Base-by-base conservation (phyloP, 2,888 invertebrate species). In the Drosophila tripunctata region DNA sequence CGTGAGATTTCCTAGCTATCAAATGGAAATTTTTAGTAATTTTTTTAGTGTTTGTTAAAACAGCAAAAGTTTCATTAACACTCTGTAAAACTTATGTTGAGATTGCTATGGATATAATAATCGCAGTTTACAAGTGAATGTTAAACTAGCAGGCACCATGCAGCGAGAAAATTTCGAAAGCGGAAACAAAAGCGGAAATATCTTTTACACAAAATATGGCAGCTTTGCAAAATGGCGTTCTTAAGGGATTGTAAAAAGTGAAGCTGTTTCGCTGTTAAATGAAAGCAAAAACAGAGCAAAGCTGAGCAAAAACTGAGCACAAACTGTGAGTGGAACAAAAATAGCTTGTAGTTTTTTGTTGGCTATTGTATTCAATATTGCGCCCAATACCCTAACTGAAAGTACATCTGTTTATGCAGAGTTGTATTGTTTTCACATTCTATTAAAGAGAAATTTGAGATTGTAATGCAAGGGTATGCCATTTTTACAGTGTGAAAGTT, bases 161-260 rank as follows among this genome's bases (percentile, higher is more conserved):
- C 36, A 24, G 15, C 5, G 14, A 17, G 50, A 15, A 47, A 47
- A 44, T 47, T 48, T 12, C 33, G n/a, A 38, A 40, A 65, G 30
- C 51, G 48, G 67, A 67, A 71, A 45, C 51, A 30, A 22, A 45
- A 38, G 50, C 40, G 70, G 65, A 61, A 70, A 36, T 61, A 60
- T 41, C 43, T 55, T 48, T 36, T 8, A 24, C 6, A 21, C 56
- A 38, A 54, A 64, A 60, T 56, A 56, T 69, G 75, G 64, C 43
- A 35, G 17, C 51, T 40, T 24, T 44, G 44, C 55, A 69, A 64
- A 72, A 68, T 55, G 58, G 57, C 40, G 51, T 41, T 44, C 55
- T 7, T 50, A 14, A 24, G 5, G 22, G 43, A 43, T n/a, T 43
- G 50, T 30, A 44, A 63, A 66, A 75, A 68, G 68, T 65, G 56